Conservation (phyloP, 2,888 invertebrate species). For the Oxycera nigricornis region DNA sequence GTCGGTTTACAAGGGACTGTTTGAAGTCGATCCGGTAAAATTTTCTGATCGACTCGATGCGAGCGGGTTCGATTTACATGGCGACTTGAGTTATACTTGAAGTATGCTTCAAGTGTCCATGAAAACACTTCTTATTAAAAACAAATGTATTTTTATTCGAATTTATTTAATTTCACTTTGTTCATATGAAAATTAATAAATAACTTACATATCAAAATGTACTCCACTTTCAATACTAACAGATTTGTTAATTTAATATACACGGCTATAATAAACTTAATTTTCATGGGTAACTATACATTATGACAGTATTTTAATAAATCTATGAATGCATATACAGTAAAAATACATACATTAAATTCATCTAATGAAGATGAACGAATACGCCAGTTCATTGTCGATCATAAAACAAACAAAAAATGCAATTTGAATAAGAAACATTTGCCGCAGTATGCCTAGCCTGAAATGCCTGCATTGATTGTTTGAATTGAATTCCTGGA, state of each 20-base stretch:
- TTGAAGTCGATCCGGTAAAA: too few species aligned
- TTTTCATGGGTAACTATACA: slow-evolving; percentile 34
- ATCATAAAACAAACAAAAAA: too few species aligned
- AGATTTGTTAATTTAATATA: slow-evolving; percentile 10
- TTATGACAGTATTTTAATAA: slow-evolving; percentile 14
- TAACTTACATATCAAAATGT: slow-evolving; percentile 19
- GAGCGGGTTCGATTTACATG: too few species aligned
- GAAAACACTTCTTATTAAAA: not conserved
- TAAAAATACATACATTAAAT: not conserved
- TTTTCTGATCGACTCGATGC: too few species aligned
- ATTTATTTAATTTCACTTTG: slow-evolving; percentile 9
- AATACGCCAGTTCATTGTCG: too few species aligned
- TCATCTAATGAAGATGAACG: not conserved
- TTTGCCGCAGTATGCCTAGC: too few species aligned
- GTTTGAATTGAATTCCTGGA: too few species aligned
- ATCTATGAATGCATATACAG: not conserved
- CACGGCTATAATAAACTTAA: slow-evolving; percentile 16
- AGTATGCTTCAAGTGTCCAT: too few species aligned
- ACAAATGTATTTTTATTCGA: not conserved
- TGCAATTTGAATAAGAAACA: too few species aligned
- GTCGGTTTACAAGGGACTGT: too few species aligned
- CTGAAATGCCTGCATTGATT: not conserved
- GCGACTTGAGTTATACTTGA: too few species aligned
- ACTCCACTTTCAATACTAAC: not conserved
- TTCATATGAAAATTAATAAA: slow-evolving; percentile 29